These are phyloP conservation scores for Numida meleagris DNA, from an alignment of 2,113 vertebrate species.

Conservation along the genomic window DNA sequence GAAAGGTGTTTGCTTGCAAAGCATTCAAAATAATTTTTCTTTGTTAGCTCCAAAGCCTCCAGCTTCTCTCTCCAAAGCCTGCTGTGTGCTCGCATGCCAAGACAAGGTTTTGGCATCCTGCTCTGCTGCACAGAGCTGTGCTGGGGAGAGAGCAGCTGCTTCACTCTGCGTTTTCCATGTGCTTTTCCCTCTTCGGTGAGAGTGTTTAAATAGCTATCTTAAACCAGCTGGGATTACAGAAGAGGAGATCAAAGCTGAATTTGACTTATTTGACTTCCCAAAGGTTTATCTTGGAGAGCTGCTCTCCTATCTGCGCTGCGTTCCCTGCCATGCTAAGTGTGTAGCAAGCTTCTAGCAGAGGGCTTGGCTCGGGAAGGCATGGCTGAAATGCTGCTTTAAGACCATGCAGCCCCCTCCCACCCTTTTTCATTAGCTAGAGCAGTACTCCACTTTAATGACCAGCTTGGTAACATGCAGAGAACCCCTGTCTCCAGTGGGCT, in stretches of 20 bases:
- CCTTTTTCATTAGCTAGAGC: not conserved
- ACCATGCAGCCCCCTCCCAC: not conserved
- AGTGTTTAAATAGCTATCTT: not conserved
- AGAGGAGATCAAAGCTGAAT: not conserved
- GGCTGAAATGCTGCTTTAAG: not conserved
- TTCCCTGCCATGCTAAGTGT: not conserved
- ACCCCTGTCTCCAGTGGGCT: not conserved
- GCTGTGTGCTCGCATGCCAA: not conserved
- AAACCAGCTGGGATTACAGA: not conserved
- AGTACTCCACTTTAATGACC: not conserved
- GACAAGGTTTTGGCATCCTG: not conserved
- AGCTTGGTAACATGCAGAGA: not conserved
- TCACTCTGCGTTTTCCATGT: not conserved
- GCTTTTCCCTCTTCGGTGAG: not conserved
- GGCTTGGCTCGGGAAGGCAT: not conserved
- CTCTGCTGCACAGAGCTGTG: not conserved
- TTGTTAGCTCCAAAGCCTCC: not conserved
- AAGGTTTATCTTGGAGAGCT: not conserved
- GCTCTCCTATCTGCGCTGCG: not conserved
- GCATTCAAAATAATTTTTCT: not conserved
- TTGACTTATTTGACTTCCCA: not conserved
- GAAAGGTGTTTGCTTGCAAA: not conserved
- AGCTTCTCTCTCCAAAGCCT: not conserved
- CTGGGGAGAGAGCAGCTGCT: constrained; percentile 27
- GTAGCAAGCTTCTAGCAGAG: not conserved